Evolutionary conservation across 37 sponge, comb jelly and placozoan species (phyloP).

Genomic region (Crambe crambe): DNA sequence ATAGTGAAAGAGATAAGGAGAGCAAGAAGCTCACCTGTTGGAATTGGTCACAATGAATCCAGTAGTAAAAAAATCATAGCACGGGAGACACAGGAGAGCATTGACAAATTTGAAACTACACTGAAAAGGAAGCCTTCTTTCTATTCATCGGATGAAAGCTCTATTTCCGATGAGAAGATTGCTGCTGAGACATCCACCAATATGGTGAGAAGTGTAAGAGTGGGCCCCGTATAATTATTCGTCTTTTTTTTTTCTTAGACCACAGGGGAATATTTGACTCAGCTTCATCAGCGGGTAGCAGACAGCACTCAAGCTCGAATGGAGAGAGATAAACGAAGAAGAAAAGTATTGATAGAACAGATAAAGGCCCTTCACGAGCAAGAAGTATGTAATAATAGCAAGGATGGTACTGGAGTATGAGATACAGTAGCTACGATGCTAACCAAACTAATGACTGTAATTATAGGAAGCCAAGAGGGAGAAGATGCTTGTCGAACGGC

Average conservation of each 20-base stretch:
- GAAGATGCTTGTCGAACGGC: conserved; percentile 82
- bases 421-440: no score
- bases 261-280: conserved; percentile 73
- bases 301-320: conserved; percentile 53
- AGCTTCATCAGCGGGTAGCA: conserved; percentile 60
- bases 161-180: no score
- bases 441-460: no score
- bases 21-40: background rate
- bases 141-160: background rate
- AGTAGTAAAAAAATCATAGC: conserved; percentile 3
- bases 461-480: conserved; percentile 56
- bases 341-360: conserved; percentile 80
- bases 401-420: background rate
- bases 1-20: background rate
- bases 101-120: conserved; percentile 21
- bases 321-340: conserved; percentile 87
- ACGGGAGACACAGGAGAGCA: conserved; percentile 18
- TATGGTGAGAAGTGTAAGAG: background rate
- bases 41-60: background rate
- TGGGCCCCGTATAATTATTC: no score
- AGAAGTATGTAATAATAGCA: conserved; percentile 39
- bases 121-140: background rate
- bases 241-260: no score
- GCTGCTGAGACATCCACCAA: background rate
- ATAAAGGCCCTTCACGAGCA: conserved; percentile 56